Conservation (phyloP, 2,888 invertebrate species). For the Saturnia pavonia region DNA sequence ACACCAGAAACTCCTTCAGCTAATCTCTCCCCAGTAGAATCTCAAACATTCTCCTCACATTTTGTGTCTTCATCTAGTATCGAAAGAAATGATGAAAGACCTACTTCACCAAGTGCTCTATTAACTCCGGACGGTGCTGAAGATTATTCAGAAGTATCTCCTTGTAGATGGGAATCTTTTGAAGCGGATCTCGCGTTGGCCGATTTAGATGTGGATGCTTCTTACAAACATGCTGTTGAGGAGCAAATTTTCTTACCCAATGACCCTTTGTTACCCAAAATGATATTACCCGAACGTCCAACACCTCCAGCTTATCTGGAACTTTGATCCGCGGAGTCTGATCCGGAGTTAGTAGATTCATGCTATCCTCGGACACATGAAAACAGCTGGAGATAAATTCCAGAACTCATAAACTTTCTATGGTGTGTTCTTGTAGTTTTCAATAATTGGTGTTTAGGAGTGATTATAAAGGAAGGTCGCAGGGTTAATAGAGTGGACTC, state of each 20-base stretch:
- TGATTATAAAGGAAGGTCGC: slow-evolving; percentile 29
- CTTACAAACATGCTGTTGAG: slow-evolving; percentile 83
- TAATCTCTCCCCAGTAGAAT: slow-evolving; percentile 82
- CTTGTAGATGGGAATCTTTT: slow-evolving; percentile 84
- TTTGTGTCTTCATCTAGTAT: slow-evolving; percentile 81
- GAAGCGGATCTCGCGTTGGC: slow-evolving; percentile 84
- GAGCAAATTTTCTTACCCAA: slow-evolving; percentile 83
- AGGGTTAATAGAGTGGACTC: slow-evolving; percentile 52
- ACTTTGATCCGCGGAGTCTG: slow-evolving; percentile 78
- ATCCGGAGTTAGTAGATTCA: slow-evolving; percentile 67
- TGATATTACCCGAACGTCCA: slow-evolving; percentile 79
- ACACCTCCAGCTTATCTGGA: slow-evolving; percentile 81
- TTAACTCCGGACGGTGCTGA: slow-evolving; percentile 81
- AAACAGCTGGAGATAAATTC: slow-evolving; percentile 53
- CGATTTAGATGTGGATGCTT: slow-evolving; percentile 83
- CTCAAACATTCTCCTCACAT: slow-evolving; percentile 84
- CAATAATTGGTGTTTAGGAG: slow-evolving; percentile 53
- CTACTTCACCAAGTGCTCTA: slow-evolving; percentile 81
- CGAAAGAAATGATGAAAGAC: slow-evolving; percentile 69
- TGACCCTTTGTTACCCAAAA: slow-evolving; percentile 79
- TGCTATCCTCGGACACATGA: slow-evolving; percentile 58
- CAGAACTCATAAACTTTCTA: slow-evolving; percentile 32
- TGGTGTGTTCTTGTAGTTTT: slow-evolving; percentile 55
- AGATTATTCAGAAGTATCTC: slow-evolving; percentile 68
- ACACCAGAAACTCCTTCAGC: slow-evolving; percentile 87